phyloP scores from a whole-genome alignment of 2,113 vertebrate species.

The Gadus chalcogrammus region DNA sequence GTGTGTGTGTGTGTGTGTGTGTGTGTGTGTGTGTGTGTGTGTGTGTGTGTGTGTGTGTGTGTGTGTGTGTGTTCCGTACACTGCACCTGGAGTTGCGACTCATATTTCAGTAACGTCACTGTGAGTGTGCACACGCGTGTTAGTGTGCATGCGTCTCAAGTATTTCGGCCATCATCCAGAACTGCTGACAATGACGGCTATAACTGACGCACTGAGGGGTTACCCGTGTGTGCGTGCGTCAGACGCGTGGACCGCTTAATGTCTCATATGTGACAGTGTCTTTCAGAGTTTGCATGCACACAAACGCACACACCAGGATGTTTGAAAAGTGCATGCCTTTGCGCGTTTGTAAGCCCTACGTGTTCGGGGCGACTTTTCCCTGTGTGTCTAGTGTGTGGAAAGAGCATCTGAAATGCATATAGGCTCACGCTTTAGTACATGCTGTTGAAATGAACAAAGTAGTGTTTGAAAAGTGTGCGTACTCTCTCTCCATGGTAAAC shows the following conservation, averaged over 20 bases:
- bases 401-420: too few relatives aligned
- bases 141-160: background rate
- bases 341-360: too few relatives aligned
- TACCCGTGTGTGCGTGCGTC: background rate
- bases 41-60: conserved; percentile 27
- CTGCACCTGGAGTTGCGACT: conserved; percentile 49
- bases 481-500: too few relatives aligned
- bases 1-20: conserved; percentile 24
- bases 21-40: conserved; percentile 26
- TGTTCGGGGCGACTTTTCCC: too few relatives aligned
- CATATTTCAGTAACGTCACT: conserved; percentile 45
- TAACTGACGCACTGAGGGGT: background rate
- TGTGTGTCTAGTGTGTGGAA: background rate
- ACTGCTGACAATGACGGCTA: conserved; percentile 20
- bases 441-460: too few relatives aligned
- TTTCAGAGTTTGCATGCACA: background rate
- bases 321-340: background rate
- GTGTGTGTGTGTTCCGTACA: conserved; percentile 29
- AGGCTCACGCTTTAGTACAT: too few relatives aligned
- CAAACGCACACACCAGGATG: too few relatives aligned
- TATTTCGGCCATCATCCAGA: conserved; percentile 22
- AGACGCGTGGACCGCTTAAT: background rate
- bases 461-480: too few relatives aligned
- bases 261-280: background rate
- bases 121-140: background rate